phyloP scores from a whole-genome alignment of 2,797 vertebrate species.

The Coregonus suidteri region DNA sequence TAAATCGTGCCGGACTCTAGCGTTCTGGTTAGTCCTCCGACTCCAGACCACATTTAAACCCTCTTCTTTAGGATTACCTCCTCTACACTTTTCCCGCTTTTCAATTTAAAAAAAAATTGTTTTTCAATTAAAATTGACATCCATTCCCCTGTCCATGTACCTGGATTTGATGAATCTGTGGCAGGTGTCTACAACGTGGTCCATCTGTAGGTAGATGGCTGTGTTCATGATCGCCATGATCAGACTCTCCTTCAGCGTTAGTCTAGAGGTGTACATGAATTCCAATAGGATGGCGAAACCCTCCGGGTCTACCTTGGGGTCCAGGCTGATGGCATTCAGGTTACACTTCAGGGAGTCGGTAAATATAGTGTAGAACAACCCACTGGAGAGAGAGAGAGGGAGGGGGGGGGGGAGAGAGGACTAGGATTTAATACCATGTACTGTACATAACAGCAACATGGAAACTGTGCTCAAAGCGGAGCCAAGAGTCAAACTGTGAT shows the following conservation, averaged over 20 bases:
- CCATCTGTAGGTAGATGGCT: conserved; percentile 98
- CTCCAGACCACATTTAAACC: too few species aligned
- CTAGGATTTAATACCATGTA: conserved; percentile 29
- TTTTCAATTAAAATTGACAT: background rate
- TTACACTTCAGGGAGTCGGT: conserved; percentile 98
- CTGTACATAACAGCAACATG: background rate
- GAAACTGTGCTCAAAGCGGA: background rate
- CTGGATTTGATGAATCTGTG: conserved; percentile 96
- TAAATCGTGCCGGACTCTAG: background rate
- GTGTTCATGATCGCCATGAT: conserved; percentile 97
- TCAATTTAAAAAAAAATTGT: background rate
- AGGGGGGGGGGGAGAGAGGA: conserved; percentile 2
- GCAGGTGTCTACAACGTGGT: conserved; percentile 97
- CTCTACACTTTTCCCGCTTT: too few species aligned
- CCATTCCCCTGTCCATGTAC: conserved; percentile 64
- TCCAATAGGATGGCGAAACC: conserved; percentile 95
- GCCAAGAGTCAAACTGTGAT: too few species aligned
- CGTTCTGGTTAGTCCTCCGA: too few species aligned
- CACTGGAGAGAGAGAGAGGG: conserved; percentile 69
- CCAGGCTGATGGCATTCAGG: conserved; percentile 92
- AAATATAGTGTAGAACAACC: conserved; percentile 98
- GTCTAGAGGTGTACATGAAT: conserved; percentile 98
- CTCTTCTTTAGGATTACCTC: too few species aligned
- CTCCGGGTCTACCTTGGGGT: conserved; percentile 95
- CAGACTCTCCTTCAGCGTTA: conserved; percentile 91